Evolutionary conservation across 2,888 invertebrate species (phyloP).

Genomic region (Orthonychiurus folsomi): DNA sequence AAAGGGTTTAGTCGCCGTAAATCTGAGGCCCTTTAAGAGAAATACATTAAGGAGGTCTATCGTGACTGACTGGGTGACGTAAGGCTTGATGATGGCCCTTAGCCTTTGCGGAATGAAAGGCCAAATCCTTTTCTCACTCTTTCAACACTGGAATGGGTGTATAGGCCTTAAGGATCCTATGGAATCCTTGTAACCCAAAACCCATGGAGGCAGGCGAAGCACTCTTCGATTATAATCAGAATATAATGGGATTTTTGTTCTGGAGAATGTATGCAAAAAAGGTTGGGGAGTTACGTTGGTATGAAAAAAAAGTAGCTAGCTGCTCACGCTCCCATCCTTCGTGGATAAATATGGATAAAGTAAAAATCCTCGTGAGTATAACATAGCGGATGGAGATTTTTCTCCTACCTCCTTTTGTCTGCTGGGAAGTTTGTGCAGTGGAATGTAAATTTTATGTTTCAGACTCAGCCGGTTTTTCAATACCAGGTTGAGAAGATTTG

Average conservation of each 20-base stretch:
- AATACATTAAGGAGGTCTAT: neutral
- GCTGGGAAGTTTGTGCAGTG: neutral
- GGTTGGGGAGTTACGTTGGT: no score
- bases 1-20: no score
- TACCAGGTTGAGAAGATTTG: conserved; percentile 3
- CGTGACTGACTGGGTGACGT: neutral
- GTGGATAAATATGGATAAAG: no score
- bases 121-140: neutral
- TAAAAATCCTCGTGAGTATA: conserved; percentile 1
- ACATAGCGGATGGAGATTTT: neutral
- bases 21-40: no score
- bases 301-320: neutral
- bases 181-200: conserved; percentile 19
- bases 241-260: conserved; percentile 17
- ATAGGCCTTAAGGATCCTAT: no score
- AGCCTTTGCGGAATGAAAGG: neutral
- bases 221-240: conserved; percentile 19
- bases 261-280: neutral
- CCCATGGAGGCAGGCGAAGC: conserved; percentile 18
- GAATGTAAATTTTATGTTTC: conserved; percentile 3
- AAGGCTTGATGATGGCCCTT: neutral
- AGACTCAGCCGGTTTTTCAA: neutral
- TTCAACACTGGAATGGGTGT: neutral
- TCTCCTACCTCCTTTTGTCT: no score
- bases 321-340: no score